phyloP scores from a whole-genome alignment of 2,113 vertebrate species.

The mouse (Mus musculus) region DNA sequence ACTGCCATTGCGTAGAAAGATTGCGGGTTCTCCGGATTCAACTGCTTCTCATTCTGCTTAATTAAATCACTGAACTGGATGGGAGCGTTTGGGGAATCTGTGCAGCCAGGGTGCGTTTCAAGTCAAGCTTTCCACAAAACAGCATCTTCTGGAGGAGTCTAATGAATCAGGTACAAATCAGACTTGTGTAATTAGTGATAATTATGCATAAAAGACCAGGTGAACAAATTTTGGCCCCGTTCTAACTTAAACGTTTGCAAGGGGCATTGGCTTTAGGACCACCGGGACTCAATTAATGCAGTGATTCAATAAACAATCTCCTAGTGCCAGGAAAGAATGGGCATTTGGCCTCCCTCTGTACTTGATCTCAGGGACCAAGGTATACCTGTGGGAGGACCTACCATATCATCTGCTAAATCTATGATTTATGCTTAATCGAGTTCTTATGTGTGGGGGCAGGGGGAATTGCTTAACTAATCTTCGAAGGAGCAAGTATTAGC shows the following conservation, averaged over 20 bases:
- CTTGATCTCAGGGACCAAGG: slow-evolving; percentile 36
- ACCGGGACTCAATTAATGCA: neutral
- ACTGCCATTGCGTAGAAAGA: neutral
- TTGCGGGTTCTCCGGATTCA: neutral
- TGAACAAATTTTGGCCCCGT: slow-evolving; percentile 17
- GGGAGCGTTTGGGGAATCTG: neutral
- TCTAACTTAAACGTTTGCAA: slow-evolving; percentile 51
- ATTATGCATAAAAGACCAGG: slow-evolving; percentile 42
- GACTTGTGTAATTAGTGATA: slow-evolving; percentile 27
- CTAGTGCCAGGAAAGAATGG: slow-evolving; percentile 31
- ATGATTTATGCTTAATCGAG: slow-evolving; percentile 44
- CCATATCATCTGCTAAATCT: slow-evolving; percentile 41
- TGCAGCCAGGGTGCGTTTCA: neutral
- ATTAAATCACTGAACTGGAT: slow-evolving; percentile 47
- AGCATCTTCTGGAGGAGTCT: neutral
- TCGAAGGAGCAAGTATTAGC: slow-evolving; percentile 37
- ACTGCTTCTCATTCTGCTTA: slow-evolving; percentile 3
- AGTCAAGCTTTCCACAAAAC: neutral
- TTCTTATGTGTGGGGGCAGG: neutral
- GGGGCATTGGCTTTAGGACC: slow-evolving; percentile 51
- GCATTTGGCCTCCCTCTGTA: slow-evolving; percentile 37
- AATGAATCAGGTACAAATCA: slow-evolving; percentile 26
- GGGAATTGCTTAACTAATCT: slow-evolving; percentile 6
- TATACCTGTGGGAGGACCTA: slow-evolving; percentile 42
- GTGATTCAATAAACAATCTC: slow-evolving; percentile 63